Base-by-base conservation (phyloP, 2,113 vertebrate genomes). In the Nestor notabilis region DNA sequence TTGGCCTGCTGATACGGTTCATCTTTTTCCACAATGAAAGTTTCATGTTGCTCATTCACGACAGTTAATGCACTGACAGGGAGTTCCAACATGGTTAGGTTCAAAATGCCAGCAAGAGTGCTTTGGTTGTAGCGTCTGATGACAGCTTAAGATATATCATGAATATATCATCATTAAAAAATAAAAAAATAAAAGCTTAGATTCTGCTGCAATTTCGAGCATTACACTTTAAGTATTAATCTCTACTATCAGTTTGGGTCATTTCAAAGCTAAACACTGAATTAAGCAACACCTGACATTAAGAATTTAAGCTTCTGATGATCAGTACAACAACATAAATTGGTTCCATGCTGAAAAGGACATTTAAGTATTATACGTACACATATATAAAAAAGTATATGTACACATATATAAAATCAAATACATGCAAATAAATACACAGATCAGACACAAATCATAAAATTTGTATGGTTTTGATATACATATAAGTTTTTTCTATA, bases 101-200 rank as follows among this genome's bases (percentile, higher is more conserved):
- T 76, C n/a, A 71, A 58, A 82, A 78, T 0, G 0, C 7, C 31
- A 78, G 14, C 17, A 60, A 19, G 17, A 78, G 27, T 6, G 27
- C 18, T 81, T 24, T 18, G 65, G 14, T 2, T 74, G 19, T 17
- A 47, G 11, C 18, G 24, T 29, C 50, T 66, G 33, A 83, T 17
- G 10, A n/a, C 1, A 85, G 31, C n/a, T 55, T 58, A 64, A 72
- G 3, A 17, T 20, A n/a, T n/a, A n/a, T n/a, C n/a, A n/a, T n/a
- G n/a, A n/a, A n/a, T n/a, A n/a, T n/a, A n/a, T n/a, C n/a, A n/a
- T n/a, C n/a, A n/a, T n/a, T n/a, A n/a, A n/a, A n/a, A n/a, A n/a
- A n/a, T n/a, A n/a, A n/a, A n/a, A 39, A 39, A 39, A 11, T 11
- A 39, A 39, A 39, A 33, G 4, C 21, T 90, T 78, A 41, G 37